phyloP scores from a whole-genome alignment of 2,113 vertebrate species.

The Uria aalge region DNA sequence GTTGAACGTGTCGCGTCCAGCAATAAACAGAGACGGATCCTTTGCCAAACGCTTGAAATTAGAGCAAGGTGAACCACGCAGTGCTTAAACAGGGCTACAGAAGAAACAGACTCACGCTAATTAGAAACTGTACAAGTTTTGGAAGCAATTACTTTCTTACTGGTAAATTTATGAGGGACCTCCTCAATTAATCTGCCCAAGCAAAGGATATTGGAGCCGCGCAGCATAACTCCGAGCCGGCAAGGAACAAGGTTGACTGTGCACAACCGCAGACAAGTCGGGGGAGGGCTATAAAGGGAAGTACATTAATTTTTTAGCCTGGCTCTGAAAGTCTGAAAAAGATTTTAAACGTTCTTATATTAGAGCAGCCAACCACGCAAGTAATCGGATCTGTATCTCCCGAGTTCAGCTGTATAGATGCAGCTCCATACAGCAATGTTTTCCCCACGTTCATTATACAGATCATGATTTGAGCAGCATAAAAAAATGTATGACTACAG shows the following conservation, averaged over 20 bases:
- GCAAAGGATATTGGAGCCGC: not conserved
- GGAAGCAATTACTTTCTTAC: not conserved
- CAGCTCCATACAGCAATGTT: not conserved
- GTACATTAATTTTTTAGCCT: not conserved
- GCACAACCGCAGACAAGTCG: not conserved
- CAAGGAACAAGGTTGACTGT: not conserved
- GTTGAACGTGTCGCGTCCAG: not conserved
- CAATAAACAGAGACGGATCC: not conserved
- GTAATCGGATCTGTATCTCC: not conserved
- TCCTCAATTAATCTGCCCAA: not conserved
- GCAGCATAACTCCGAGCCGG: not conserved
- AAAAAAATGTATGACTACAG: conserved; percentile 37
- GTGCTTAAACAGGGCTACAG: not conserved
- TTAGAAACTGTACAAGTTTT: not conserved
- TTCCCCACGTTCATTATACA: not conserved
- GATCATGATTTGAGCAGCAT: conserved; percentile 22
- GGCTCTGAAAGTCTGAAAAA: not conserved
- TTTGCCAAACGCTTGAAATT: not conserved
- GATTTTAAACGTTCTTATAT: not conserved
- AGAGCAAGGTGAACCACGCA: not conserved
- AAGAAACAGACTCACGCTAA: not conserved
- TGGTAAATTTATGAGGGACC: not conserved
- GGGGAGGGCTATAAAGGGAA: not conserved
- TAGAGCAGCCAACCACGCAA: not conserved
- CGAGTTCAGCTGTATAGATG: not conserved